Conservation (phyloP, 2,797 vertebrate species). For the Allenopithecus nigroviridis region DNA sequence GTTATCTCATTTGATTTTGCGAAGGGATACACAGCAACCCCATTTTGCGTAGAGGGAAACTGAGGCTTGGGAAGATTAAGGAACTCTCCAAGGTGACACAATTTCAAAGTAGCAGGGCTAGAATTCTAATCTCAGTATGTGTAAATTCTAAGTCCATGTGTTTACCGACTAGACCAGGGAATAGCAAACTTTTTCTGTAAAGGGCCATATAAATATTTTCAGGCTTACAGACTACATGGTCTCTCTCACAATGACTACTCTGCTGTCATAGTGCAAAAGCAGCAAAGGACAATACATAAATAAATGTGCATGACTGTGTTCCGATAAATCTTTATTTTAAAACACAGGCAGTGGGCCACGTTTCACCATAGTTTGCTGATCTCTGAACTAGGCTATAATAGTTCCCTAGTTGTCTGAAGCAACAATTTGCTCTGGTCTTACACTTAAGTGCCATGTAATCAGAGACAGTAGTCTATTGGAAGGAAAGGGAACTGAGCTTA, state of each 20-base stretch:
- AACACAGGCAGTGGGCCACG: not conserved
- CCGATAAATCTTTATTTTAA: constrained; percentile 7
- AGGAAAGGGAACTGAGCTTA: not conserved
- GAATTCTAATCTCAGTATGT: not conserved
- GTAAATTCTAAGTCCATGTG: not conserved
- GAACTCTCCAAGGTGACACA: not conserved
- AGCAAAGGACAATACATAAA: not conserved
- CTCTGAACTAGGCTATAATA: not conserved
- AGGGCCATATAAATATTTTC: not conserved
- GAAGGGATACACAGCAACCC: not conserved
- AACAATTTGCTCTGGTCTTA: not conserved
- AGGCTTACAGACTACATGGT: not conserved
- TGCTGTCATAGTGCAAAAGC: not conserved
- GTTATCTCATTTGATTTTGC: not conserved
- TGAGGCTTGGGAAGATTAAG: not conserved
- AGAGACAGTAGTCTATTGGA: not conserved
- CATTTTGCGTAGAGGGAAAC: not conserved
- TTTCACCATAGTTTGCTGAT: not conserved
- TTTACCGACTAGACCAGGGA: not conserved
- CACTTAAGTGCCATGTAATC: not conserved
- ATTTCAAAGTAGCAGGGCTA: not conserved
- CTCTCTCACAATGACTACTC: not conserved
- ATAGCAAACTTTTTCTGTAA: not conserved
- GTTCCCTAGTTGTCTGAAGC: not conserved
- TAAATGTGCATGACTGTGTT: not conserved